A percentile compares a stretch with the other conserved stretches of the same genome.
These are phyloP conservation scores for Drosophila elegans DNA, from an alignment of 1,140 invertebrate species.

Conservation along the genomic window DNA sequence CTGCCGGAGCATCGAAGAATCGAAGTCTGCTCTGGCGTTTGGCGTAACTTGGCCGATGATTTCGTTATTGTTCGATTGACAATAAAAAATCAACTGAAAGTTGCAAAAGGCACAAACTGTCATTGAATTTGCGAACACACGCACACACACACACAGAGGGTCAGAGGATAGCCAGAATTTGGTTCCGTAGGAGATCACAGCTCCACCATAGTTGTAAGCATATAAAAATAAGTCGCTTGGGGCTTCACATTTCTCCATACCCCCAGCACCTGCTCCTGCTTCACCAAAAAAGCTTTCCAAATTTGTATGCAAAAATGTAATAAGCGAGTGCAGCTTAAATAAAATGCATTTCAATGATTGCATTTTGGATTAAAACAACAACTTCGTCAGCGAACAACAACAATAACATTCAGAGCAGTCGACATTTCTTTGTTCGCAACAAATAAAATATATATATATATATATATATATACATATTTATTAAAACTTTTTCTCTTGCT, in stretches of 20 bases:
- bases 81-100: constrained; percentile 83
- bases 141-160: constrained; percentile 11
- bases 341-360: constrained; percentile 82
- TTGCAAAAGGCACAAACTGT: constrained; percentile 77
- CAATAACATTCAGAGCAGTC: constrained; percentile 16
- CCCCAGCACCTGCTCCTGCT: too few relatives aligned
- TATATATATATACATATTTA: constrained; percentile 39
- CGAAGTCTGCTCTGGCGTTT: constrained; percentile 62
- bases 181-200: constrained; percentile 11
- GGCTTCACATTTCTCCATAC: constrained; percentile 14
- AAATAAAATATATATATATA: constrained; percentile 5
- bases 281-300: constrained; percentile 58
- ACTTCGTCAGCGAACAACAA: constrained; percentile 11
- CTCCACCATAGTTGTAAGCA: constrained; percentile 61
- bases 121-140: constrained; percentile 65
- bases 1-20: not conserved
- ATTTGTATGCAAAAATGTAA: constrained; percentile 80
- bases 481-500: constrained; percentile 27
- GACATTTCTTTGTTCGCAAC: constrained; percentile 23
- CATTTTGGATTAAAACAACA: constrained; percentile 73
- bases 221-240: constrained; percentile 76
- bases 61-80: constrained; percentile 83
- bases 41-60: constrained; percentile 81
- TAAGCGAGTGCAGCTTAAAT: constrained; percentile 78
- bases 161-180: constrained; percentile 23